These are phyloP conservation scores for Synergus japonicus DNA, from an alignment of 2,888 invertebrate species.

Conservation along the genomic window DNA sequence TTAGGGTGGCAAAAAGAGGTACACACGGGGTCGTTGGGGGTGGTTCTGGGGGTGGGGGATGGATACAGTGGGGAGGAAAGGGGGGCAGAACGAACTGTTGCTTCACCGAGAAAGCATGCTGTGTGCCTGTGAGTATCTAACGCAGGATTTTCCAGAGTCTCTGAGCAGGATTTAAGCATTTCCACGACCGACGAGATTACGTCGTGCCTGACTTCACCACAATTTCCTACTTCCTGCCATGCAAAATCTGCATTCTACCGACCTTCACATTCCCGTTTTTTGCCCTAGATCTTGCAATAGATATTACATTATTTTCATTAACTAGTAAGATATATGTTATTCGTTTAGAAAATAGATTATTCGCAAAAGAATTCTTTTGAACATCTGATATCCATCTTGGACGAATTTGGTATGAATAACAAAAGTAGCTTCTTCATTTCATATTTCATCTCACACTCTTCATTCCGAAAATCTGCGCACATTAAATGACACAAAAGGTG, in stretches of 20 bases:
- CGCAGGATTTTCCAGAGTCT: slow-evolving; percentile 66
- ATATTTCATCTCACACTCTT: not conserved
- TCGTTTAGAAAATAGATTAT: not conserved
- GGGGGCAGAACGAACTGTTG: slow-evolving; percentile 73
- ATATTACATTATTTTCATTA: not conserved
- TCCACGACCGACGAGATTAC: slow-evolving; percentile 50
- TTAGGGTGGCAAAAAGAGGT: slow-evolving; percentile 64
- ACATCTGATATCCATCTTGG: too few species aligned
- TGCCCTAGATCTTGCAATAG: not conserved
- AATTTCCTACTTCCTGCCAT: slow-evolving; percentile 24
- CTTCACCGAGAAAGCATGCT: slow-evolving; percentile 69
- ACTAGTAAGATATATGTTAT: not conserved
- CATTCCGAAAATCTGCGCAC: not conserved
- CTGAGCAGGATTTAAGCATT: slow-evolving; percentile 65
- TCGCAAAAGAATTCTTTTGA: too few species aligned
- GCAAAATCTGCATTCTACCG: not conserved
- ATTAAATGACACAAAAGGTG: not conserved
- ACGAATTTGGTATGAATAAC: not conserved
- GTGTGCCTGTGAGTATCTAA: slow-evolving; percentile 57
- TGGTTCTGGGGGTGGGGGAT: slow-evolving; percentile 44
- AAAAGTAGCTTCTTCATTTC: not conserved
- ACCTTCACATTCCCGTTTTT: slow-evolving; percentile 5
- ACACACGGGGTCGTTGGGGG: slow-evolving; percentile 30
- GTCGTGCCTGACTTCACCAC: slow-evolving; percentile 34
- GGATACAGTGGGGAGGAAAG: slow-evolving; percentile 46